Base-by-base conservation (phyloP, 2,113 vertebrate genomes). In the Alosa alosa region DNA sequence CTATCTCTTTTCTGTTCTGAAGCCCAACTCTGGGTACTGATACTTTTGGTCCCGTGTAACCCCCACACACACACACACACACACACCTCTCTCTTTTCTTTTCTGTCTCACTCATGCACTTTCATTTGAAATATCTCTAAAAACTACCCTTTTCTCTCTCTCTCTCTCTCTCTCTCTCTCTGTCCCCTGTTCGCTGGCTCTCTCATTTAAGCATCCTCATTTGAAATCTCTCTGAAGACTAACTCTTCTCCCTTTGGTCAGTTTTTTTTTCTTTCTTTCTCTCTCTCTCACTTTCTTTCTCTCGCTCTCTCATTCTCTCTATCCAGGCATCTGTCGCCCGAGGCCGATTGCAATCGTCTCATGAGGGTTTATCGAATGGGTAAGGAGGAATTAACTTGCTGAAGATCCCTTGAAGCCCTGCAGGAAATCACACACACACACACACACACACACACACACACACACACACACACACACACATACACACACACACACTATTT, bases 301-400 rank as follows among this genome's bases (percentile, higher is more conserved):
- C 55, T 60, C 20, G 6, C 55, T 4, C 20, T 22, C 55, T n/a
- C 8, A 6, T 7, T 60, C 55, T n/a, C 18, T 22, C 55, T n/a
- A 81, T 22, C 81, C 82, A 57, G 22, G 57, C 64, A 2, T 31
- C 41, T 49, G 25, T 31, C 41, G 72, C 82, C 81, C 55, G 46
- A 78, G 46, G 86, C 87, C 47, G 3, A 8, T 39, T 47, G 86
- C 83, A 81, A 85, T 89, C 89, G 45, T 57, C 85, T 87, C 83
- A 90, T 86, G 82, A 87, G 86, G 68, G 72, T 87, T 87, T 91
- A 90, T 87, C 87, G 84, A 85, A 84, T 49, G 75, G 83, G 86
- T 90, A 91, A 88, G 60, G 41, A 82, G 75, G 88, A 85, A 85
- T 91, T 85, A 86, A 78, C 82, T 89, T 91, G 87, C 64, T 81